phyloP scores from a whole-genome alignment of 2,888 invertebrate genomes.

The Drosophila trichaetosa region DNA sequence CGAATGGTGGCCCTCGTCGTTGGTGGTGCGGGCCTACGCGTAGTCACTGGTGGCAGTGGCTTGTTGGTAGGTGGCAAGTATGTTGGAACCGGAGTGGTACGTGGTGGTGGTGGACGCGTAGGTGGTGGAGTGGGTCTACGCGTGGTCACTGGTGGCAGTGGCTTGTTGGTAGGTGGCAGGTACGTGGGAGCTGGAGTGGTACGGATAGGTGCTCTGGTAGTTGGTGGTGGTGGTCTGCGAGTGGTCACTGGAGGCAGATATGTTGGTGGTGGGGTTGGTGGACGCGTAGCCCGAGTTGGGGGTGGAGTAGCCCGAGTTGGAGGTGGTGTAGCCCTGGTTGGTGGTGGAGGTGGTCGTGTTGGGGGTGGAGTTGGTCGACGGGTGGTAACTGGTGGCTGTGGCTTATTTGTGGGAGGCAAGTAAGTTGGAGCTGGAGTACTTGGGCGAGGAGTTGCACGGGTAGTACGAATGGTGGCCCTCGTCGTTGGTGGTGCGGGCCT shows the following conservation, averaged over 20 bases:
- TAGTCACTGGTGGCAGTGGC: not conserved
- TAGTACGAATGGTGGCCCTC: constrained; percentile 42
- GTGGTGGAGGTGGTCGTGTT: constrained; percentile 12
- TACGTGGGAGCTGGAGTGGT: constrained; percentile 51
- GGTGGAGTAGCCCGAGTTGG: constrained; percentile 13
- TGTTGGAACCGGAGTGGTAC: constrained; percentile 28
- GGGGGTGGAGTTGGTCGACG: constrained; percentile 37
- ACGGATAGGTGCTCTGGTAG: constrained; percentile 20
- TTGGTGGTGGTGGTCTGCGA: constrained; percentile 46
- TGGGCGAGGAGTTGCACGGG: constrained; percentile 33
- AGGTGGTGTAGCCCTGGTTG: constrained; percentile 2
- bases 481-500: constrained; percentile 42
- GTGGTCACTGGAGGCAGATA: constrained; percentile 51
- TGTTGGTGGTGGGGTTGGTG: constrained; percentile 67
- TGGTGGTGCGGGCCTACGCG: no score
- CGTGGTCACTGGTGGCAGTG: constrained; percentile 56
- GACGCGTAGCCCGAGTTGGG: constrained; percentile 45
- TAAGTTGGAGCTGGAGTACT: constrained; percentile 49
- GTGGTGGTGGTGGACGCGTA: no score
- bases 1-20: no score
- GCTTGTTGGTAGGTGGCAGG: constrained; percentile 59
- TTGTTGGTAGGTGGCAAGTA: constrained; percentile 45
- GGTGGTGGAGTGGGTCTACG: no score
- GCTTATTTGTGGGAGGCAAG: constrained; percentile 59
- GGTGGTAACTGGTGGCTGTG: constrained; percentile 53